A percentile compares a stretch with the other conserved stretches of the same genome.
These are phyloP conservation scores for Heteromyza rotundicornis DNA, from an alignment of 2,888 invertebrate species.

Conservation along the genomic window DNA sequence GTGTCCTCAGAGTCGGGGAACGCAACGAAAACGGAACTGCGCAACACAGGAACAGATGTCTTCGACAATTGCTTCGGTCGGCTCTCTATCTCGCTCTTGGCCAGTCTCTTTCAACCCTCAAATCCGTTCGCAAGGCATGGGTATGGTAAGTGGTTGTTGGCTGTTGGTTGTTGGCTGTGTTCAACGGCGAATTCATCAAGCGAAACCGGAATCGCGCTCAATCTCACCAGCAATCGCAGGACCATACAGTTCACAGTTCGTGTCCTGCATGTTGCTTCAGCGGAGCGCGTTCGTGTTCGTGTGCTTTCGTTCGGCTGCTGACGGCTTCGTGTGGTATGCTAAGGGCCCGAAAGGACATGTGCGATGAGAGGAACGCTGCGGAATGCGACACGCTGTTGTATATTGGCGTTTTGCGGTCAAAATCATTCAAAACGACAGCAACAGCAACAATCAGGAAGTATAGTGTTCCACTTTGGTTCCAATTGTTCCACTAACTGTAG, in stretches of 20 bases:
- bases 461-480: slow-evolving; percentile 18
- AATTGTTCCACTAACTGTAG: slow-evolving; percentile 17
- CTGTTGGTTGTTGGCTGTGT: too few species aligned
- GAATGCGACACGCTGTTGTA: slow-evolving; percentile 7
- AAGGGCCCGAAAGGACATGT: slow-evolving; percentile 17
- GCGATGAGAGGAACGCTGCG: slow-evolving; percentile 19
- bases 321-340: slow-evolving; percentile 30
- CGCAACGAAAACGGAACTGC: slow-evolving; percentile 22
- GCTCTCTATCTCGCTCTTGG: slow-evolving; percentile 3
- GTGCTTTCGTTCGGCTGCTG: slow-evolving; percentile 29
- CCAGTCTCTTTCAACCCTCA: slow-evolving; percentile 2
- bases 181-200: too few species aligned
- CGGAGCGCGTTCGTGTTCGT: slow-evolving; percentile 11
- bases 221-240: background rate
- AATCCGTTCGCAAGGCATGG: too few species aligned
- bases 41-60: background rate
- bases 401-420: slow-evolving; percentile 27
- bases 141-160: too few species aligned
- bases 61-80: background rate
- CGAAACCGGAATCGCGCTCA: background rate
- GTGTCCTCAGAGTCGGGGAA: background rate
- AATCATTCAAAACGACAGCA: slow-evolving; percentile 19
- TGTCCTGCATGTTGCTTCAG: slow-evolving; percentile 10
- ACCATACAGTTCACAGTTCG: background rate
- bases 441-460: slow-evolving; percentile 49